Evolutionary conservation across 2,888 invertebrate species (phyloP).

Genomic region (Noctua pronuba): DNA sequence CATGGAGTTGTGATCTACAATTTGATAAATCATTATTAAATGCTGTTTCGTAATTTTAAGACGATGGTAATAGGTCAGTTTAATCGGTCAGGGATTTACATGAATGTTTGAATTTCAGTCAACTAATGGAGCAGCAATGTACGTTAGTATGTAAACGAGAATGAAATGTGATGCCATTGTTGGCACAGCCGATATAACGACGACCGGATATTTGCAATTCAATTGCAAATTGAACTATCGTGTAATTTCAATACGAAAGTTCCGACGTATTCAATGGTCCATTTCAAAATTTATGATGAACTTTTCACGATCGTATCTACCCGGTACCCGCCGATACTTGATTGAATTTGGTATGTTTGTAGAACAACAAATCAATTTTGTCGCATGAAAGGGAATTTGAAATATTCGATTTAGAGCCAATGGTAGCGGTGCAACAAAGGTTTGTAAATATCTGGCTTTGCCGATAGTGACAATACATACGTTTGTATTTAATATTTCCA

Average conservation of each 20-base stretch:
- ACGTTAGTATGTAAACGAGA: conserved; percentile 59
- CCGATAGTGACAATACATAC: conserved; percentile 4
- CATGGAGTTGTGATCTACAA: neutral
- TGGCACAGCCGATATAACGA: conserved; percentile 66
- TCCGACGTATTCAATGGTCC: conserved; percentile 46
- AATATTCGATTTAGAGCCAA: conserved; percentile 49
- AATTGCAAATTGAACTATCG: conserved; percentile 71
- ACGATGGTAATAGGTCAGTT: conserved; percentile 22
- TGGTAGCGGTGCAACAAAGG: conserved; percentile 26
- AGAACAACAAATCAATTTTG: conserved; percentile 49
- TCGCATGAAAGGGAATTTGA: conserved; percentile 38
- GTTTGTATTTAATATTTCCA: conserved; percentile 34
- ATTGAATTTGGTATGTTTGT: conserved; percentile 55
- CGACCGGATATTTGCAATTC: conserved; percentile 76
- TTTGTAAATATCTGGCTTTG: conserved; percentile 28
- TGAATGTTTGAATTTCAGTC: conserved; percentile 53
- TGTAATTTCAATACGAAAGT: conserved; percentile 68
- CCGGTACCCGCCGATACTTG: conserved; percentile 19
- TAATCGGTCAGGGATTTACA: conserved; percentile 42
- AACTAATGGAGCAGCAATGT: conserved; percentile 58
- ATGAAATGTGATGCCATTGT: conserved; percentile 72
- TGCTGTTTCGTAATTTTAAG: conserved; percentile 1
- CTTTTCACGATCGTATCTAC: conserved; percentile 45
- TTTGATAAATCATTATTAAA: neutral
- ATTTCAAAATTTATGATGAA: conserved; percentile 51